Evolutionary conservation across 2,888 invertebrate genomes (phyloP).

Genomic region (Luperina nickerlii): DNA sequence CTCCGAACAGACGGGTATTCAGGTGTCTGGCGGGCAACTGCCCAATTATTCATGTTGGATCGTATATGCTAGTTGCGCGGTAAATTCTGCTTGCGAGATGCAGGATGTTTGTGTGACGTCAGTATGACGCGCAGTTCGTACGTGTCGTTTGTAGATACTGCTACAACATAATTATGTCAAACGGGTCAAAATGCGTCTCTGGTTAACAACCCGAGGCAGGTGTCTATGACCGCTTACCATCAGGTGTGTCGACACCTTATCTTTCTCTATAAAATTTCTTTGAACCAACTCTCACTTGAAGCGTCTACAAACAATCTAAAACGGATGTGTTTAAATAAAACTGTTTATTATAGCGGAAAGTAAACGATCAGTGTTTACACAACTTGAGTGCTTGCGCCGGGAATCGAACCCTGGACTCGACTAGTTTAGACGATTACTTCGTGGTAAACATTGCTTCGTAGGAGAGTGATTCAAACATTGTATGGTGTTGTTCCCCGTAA

Average conservation of each 20-base stretch:
- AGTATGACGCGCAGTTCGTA: too few species aligned
- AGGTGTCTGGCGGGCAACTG: too few species aligned
- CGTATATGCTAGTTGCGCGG: too few species aligned
- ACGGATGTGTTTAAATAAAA: slow-evolving; percentile 57
- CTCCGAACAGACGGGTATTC: too few species aligned
- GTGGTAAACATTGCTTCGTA: slow-evolving; percentile 18
- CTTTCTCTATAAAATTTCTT: neutral
- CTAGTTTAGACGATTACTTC: slow-evolving; percentile 26
- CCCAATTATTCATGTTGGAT: too few species aligned
- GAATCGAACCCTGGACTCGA: slow-evolving; percentile 35
- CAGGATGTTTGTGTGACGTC: too few species aligned
- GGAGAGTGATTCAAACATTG: slow-evolving; percentile 28
- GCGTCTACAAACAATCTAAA: slow-evolving; percentile 39
- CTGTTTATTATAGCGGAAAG: slow-evolving; percentile 60
- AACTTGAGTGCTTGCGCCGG: slow-evolving; percentile 47
- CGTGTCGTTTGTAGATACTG: too few species aligned
- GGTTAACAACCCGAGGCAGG: neutral
- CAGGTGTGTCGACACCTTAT: neutral
- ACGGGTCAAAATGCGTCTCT: neutral
- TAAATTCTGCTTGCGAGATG: too few species aligned
- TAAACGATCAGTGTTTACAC: slow-evolving; percentile 56
- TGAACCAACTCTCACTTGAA: slow-evolving; percentile 13
- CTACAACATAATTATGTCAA: too few species aligned
- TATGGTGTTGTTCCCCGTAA: slow-evolving; percentile 1
- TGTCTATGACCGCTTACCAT: neutral